These are phyloP conservation scores for Mergus octosetaceus DNA, from an alignment of 2,797 vertebrate species.

Conservation along the genomic window DNA sequence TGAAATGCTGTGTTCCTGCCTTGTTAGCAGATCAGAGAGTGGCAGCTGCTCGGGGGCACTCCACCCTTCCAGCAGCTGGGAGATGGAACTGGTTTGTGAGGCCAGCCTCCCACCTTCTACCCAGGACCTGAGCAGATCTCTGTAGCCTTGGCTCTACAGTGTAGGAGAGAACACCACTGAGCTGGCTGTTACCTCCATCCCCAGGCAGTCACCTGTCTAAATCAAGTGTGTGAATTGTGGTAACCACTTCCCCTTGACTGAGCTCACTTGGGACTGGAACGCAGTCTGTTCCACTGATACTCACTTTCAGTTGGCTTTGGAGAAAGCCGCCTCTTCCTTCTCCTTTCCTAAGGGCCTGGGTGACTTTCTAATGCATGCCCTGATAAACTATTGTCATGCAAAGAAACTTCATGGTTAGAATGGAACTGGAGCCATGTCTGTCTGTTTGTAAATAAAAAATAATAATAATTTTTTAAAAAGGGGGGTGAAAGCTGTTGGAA, in stretches of 20 bases:
- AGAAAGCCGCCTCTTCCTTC: neutral
- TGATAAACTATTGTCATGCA: neutral
- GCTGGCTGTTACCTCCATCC: neutral
- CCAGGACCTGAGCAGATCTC: neutral
- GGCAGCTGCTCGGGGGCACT: neutral
- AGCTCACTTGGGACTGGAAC: neutral
- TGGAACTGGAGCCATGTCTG: neutral
- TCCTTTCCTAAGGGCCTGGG: neutral
- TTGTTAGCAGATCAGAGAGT: neutral
- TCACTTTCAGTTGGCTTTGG: neutral
- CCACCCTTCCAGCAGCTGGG: neutral
- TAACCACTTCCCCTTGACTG: neutral
- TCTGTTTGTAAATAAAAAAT: neutral
- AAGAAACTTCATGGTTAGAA: neutral
- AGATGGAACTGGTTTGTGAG: neutral
- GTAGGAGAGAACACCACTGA: neutral
- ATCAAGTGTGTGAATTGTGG: neutral
- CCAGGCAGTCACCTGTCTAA: neutral
- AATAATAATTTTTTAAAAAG: neutral
- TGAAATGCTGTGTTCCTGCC: neutral
- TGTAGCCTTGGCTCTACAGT: neutral
- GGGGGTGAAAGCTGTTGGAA: conserved; percentile 7
- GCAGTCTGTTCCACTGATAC: neutral
- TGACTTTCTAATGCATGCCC: neutral
- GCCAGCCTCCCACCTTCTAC: accelerated